Conservation (phyloP, 1,140 invertebrate species). For the Atta cephalotes region DNA sequence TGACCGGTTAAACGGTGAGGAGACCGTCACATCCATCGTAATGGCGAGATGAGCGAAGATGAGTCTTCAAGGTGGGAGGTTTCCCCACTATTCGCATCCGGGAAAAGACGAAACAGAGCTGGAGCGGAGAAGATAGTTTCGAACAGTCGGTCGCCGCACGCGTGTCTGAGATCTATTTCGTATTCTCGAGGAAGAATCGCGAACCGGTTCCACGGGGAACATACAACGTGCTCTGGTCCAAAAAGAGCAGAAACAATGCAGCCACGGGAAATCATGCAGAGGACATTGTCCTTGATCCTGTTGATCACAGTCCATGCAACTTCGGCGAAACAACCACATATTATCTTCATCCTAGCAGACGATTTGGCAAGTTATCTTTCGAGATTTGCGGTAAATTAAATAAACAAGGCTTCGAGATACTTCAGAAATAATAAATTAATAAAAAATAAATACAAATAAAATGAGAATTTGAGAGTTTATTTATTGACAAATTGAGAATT, state of each 20-base stretch:
- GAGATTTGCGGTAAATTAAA: background rate
- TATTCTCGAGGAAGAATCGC: constrained; percentile 10
- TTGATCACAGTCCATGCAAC: background rate
- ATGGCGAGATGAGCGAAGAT: background rate
- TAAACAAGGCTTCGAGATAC: background rate
- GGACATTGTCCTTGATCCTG: constrained; percentile 3
- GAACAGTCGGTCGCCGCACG: constrained; percentile 18
- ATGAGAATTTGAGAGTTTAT: background rate
- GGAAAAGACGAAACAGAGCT: constrained; percentile 44
- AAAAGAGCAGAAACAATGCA: background rate
- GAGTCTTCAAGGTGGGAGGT: constrained; percentile 52
- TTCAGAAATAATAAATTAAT: background rate
- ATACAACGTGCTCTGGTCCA: background rate
- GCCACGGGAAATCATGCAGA: background rate
- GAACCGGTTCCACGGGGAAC: constrained; percentile 27
- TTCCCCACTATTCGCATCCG: constrained; percentile 46
- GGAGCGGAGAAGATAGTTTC: constrained; percentile 48
- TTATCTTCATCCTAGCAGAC: constrained; percentile 90
- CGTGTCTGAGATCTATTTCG: background rate
- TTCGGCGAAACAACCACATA: constrained; percentile 84
- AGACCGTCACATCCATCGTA: background rate
- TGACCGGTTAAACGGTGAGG: background rate
- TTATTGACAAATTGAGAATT: background rate
- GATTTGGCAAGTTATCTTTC: constrained; percentile 88
- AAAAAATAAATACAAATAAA: background rate